Conservation (phyloP, 92 coral and sea anemone species). For the Palythoa grandis region DNA sequence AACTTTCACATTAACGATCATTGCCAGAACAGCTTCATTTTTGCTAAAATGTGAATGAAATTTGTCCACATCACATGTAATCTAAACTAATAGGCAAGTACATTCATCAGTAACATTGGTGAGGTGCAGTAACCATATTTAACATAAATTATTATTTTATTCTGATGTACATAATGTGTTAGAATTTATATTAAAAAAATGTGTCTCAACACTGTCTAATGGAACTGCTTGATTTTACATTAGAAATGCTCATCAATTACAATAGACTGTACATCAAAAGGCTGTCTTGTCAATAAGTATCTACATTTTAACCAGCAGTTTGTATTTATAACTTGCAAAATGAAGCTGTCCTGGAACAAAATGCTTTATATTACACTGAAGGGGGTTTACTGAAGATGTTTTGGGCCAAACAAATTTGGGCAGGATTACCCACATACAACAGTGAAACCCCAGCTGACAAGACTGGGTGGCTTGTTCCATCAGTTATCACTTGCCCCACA, state of each 20-base stretch:
- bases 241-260: background rate
- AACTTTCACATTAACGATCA: background rate
- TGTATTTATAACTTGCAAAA: background rate
- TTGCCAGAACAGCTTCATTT: constrained; percentile 39
- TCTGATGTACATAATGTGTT: background rate
- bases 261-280: background rate
- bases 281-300: background rate
- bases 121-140: background rate
- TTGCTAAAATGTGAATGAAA: background rate
- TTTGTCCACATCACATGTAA: background rate
- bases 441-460: constrained; percentile 24
- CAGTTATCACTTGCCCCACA: constrained; percentile 19
- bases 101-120: background rate
- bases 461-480: constrained; percentile 16
- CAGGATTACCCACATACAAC: constrained; percentile 43
- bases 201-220: background rate
- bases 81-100: background rate
- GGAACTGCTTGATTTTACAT: background rate
- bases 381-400: background rate
- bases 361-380: background rate
- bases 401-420: constrained; percentile 32
- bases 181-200: too few species aligned
- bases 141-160: background rate
- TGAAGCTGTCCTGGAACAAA: constrained; percentile 20
- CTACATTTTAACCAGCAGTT: background rate